Evolutionary conservation across 2,797 vertebrate genomes (phyloP).

Genomic region (Periparus ater): DNA sequence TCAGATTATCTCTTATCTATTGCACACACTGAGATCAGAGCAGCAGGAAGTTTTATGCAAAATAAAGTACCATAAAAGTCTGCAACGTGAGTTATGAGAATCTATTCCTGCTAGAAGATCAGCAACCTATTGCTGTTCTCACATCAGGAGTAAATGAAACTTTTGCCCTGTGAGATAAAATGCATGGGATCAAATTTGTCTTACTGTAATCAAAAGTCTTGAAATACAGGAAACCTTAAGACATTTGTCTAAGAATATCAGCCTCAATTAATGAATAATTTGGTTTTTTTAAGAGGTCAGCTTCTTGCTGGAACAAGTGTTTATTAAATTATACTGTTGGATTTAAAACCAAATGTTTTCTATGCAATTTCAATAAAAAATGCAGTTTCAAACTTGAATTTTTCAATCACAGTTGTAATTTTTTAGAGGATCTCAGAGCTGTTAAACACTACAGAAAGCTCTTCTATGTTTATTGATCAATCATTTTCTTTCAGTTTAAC

Average conservation of each 20-base stretch:
- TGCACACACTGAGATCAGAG: background rate
- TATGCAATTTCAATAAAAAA: background rate
- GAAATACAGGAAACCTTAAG: background rate
- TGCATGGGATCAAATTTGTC: rapidly evolving
- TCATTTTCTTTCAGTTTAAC: background rate
- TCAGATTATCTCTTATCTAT: background rate
- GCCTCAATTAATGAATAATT: background rate
- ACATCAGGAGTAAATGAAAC: background rate
- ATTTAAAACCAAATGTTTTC: background rate
- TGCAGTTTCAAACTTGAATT: background rate
- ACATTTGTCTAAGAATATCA: background rate
- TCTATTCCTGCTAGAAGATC: background rate
- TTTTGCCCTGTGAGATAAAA: background rate
- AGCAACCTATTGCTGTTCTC: background rate
- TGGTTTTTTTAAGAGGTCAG: background rate
- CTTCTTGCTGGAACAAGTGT: background rate
- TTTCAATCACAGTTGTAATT: background rate
- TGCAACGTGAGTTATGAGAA: rapidly evolving
- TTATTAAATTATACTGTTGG: background rate
- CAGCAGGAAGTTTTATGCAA: background rate
- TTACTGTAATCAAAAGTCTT: background rate
- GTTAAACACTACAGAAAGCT: background rate
- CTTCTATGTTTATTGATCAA: background rate
- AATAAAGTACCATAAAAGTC: background rate
- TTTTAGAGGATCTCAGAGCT: background rate